Conservation (phyloP, 2,888 invertebrate species). For the Platycheirus rosarum region DNA sequence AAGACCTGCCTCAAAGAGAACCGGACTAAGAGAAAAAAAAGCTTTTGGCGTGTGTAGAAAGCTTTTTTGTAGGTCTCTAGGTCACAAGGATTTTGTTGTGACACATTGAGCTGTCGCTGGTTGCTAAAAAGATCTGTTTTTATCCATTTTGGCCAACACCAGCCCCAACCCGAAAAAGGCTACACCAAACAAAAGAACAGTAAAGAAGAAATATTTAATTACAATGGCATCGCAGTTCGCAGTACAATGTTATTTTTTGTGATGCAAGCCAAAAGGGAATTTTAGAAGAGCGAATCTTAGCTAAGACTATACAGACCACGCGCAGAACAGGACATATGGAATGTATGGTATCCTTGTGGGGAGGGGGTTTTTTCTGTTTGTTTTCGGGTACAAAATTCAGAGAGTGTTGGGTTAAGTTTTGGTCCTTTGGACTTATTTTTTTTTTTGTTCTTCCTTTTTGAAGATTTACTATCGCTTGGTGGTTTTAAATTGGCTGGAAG, state of each 20-base stretch:
- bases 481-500: slow-evolving; percentile 71
- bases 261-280: slow-evolving; percentile 31
- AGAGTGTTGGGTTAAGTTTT: slow-evolving; percentile 57
- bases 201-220: slow-evolving; percentile 58
- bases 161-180: slow-evolving; percentile 13
- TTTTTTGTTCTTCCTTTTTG: slow-evolving; percentile 58
- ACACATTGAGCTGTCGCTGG: slow-evolving; percentile 57
- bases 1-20: slow-evolving; percentile 2
- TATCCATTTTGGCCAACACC: slow-evolving; percentile 15
- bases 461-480: slow-evolving; percentile 68
- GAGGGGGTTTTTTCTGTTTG: slow-evolving; percentile 16
- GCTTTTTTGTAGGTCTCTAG: slow-evolving; percentile 68
- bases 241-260: slow-evolving; percentile 27
- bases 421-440: slow-evolving; percentile 60
- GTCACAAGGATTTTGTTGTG: slow-evolving; percentile 64
- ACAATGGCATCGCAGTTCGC: slow-evolving; percentile 21
- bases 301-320: neutral
- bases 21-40: neutral
- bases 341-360: slow-evolving; percentile 9
- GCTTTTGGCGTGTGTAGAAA: neutral
- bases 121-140: slow-evolving; percentile 49
- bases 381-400: slow-evolving; percentile 16
- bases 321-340: slow-evolving; percentile 36
- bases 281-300: slow-evolving; percentile 40
- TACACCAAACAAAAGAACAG: slow-evolving; percentile 19